These are phyloP conservation scores for Marasmarcha lunaedactyla DNA, from an alignment of 2,888 invertebrate genomes.

Conservation along the genomic window DNA sequence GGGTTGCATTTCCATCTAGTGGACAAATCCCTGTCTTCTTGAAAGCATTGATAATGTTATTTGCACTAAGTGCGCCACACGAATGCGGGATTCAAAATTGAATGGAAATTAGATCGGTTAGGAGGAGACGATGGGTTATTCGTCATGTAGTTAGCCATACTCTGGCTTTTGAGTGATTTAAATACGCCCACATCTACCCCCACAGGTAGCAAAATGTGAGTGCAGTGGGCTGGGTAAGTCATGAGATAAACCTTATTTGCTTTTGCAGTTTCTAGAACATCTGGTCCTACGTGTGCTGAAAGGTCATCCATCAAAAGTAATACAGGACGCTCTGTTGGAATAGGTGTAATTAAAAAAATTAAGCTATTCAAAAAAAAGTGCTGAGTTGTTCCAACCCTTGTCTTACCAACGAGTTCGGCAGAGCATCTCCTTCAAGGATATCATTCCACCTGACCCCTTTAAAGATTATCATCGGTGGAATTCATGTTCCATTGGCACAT, in stretches of 20 bases:
- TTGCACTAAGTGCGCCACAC: neutral
- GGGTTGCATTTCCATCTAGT: neutral
- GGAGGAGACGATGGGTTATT: slow-evolving; percentile 1
- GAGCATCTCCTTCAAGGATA: neutral
- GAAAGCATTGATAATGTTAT: neutral
- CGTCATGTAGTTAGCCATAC: slow-evolving; percentile 1
- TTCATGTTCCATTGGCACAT: slow-evolving; percentile 3
- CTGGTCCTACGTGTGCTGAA: slow-evolving; percentile 3
- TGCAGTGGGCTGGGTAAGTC: slow-evolving; percentile 5
- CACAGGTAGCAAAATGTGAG: slow-evolving; percentile 1
- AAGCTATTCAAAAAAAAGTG: neutral
- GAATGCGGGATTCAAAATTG: slow-evolving; percentile 1
- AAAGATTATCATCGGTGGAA: slow-evolving; percentile 4
- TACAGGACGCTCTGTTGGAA: neutral
- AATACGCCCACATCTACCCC: slow-evolving; percentile 2
- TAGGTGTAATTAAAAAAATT: neutral
- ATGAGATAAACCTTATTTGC: slow-evolving; percentile 3
- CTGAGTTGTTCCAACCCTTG: neutral
- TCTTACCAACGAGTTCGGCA: neutral
- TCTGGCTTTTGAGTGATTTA: slow-evolving; percentile 1
- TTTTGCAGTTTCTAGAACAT: slow-evolving; percentile 3
- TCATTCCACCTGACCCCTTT: neutral
- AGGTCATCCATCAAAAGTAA: slow-evolving; percentile 1
- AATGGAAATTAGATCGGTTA: neutral
- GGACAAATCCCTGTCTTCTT: neutral